Evolutionary conservation across 2,888 invertebrate species (phyloP), one percentile per base, ranked within the genome.

Genomic region (Pollenia griseotomentosa): DNA sequence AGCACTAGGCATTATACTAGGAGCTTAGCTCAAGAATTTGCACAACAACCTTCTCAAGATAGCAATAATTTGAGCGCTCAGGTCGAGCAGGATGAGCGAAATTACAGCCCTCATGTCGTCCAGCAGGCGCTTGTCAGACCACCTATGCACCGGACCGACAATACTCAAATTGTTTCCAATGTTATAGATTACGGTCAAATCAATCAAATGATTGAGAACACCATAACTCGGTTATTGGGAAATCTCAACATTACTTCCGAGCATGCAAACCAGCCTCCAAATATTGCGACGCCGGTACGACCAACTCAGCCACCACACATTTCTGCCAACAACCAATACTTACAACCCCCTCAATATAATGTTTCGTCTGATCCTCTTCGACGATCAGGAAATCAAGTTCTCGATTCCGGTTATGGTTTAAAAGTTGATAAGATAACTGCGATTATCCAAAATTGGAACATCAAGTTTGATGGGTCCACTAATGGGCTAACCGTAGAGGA

Each of bases 1-100:
- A 51, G n/a, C n/a, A 51, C 51, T n/a, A 51, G 51, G n/a, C 12
- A 51, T 51, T 51, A 51, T 51, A 51, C 51, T 51, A 51, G n/a
- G n/a, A 51, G n/a, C n/a, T 51, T 51, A 51, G 14, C 51, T 14
- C 12, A 51, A 23, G 23, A 23, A 23, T 23, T 23, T 23, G 23
- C 23, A 23, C 23, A 23, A 23, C 23, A 23, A 23, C 23, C 1
- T 23, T 23, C 23, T 23, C 2, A 23, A 23, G 23, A 23, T 23
- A 2, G 2, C 23, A 2, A 23, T 23, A 23, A 23, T 23, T 23
- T 23, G 23, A 23, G 23, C 23, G 3, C 23, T 23, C 23, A 23
- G 23, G 23, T 23, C 23, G 23, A 23, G 3, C 23, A 23, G 2
- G 23, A 23, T 23, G 23, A 3, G 23, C 23, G 23, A 23, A 23